Evolutionary conservation across 2,113 vertebrate genomes (phyloP).

Genomic region (Elaphurus davidianus): DNA sequence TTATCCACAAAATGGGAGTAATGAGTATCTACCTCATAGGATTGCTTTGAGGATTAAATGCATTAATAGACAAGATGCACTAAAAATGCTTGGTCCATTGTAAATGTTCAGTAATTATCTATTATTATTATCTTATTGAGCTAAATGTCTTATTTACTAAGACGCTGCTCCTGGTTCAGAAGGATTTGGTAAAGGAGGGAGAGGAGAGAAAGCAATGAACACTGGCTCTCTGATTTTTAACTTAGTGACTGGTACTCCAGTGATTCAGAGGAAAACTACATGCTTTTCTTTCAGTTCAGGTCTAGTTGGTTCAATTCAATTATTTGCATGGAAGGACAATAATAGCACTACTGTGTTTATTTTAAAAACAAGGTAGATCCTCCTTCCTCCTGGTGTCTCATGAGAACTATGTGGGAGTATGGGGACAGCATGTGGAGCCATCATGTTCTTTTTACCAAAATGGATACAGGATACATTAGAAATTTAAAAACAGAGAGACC

Average conservation of each 20-base stretch:
- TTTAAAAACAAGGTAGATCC: not conserved
- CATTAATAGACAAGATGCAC: not conserved
- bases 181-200: not conserved
- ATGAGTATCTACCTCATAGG: not conserved
- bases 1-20: not conserved
- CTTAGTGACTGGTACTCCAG: not conserved
- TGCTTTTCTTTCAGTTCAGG: conserved; percentile 20
- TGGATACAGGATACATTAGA: not conserved
- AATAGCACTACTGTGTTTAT: conserved; percentile 33
- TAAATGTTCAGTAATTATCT: not conserved
- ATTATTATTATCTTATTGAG: not conserved
- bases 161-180: not conserved
- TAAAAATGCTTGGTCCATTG: not conserved
- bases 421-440: not conserved
- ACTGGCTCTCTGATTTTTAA: not conserved
- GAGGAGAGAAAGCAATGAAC: not conserved
- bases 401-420: not conserved
- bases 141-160: not conserved
- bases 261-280: not conserved
- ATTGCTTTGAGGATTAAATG: conserved; percentile 1
- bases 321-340: conserved; percentile 55
- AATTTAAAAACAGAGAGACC: not conserved
- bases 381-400: not conserved
- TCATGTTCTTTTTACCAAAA: not conserved
- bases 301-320: not conserved